These are phyloP conservation scores for Phocides pigmalion DNA, from an alignment of 1,140 invertebrate genomes.

Conservation along the genomic window DNA sequence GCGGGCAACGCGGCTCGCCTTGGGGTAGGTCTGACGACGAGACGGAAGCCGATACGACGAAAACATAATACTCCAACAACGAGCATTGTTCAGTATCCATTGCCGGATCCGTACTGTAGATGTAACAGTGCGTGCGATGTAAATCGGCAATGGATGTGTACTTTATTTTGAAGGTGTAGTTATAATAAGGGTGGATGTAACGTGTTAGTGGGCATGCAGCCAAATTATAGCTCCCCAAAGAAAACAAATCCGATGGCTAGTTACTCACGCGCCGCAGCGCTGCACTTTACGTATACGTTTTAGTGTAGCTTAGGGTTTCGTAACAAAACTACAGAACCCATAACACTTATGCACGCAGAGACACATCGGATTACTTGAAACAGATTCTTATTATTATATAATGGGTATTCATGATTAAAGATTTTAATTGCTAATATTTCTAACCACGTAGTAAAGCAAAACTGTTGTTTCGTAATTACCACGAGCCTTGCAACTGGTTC, in stretches of 20 bases:
- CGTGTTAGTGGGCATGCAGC: slow-evolving; percentile 44
- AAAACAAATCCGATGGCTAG: slow-evolving; percentile 61
- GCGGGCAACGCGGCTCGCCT: slow-evolving; percentile 50
- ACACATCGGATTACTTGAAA: too few species aligned
- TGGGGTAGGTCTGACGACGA: slow-evolving; percentile 69
- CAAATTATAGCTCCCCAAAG: slow-evolving; percentile 70
- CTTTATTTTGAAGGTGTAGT: slow-evolving; percentile 17
- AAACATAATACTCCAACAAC: slow-evolving; percentile 34
- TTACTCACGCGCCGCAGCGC: slow-evolving; percentile 44
- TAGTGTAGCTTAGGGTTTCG: slow-evolving; percentile 14
- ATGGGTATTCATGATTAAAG: too few species aligned
- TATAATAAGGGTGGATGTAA: slow-evolving; percentile 8
- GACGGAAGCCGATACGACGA: slow-evolving; percentile 47
- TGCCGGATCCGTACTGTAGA: slow-evolving; percentile 23
- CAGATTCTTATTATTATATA: too few species aligned
- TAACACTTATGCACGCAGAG: too few species aligned
- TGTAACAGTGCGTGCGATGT: neutral
- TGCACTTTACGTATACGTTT: slow-evolving; percentile 36
- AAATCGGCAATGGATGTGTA: slow-evolving; percentile 41
- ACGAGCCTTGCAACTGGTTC: too few species aligned
- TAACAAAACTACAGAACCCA: slow-evolving; percentile 1
- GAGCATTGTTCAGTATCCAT: slow-evolving; percentile 36
- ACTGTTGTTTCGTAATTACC: too few species aligned
- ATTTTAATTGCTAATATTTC: too few species aligned
- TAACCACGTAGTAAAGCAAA: too few species aligned